Percentiles rank a stretch among this genome's conserved stretches.
These are phyloP conservation scores for Pyrochroa serraticornis DNA, from an alignment of 2,888 invertebrate genomes.

Conservation along the genomic window DNA sequence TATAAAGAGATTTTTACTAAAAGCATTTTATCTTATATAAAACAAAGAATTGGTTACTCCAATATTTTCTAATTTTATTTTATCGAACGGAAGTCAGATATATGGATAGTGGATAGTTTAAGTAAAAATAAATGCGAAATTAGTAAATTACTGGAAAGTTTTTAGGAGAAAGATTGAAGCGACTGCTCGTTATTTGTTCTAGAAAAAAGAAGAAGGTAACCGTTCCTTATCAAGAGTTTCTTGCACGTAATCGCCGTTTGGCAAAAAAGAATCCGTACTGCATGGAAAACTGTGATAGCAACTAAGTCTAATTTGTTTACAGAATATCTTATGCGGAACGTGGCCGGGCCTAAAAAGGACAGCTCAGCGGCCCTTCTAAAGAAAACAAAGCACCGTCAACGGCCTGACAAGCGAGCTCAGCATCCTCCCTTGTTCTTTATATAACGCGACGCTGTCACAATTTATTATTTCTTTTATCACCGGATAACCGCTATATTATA, in stretches of 20 bases:
- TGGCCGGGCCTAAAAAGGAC: constrained; percentile 47
- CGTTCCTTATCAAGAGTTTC: too few relatives aligned
- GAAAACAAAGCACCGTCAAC: constrained; percentile 41
- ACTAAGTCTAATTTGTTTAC: constrained; percentile 54
- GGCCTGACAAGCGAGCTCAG: constrained; percentile 28
- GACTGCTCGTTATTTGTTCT: too few relatives aligned
- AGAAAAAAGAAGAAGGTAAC: too few relatives aligned
- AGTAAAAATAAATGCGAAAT: too few relatives aligned
- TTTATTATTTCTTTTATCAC: constrained; percentile 31
- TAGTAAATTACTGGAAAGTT: too few relatives aligned
- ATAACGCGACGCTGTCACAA: constrained; percentile 26
- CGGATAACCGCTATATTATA: constrained; percentile 27
- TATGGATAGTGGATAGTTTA: too few relatives aligned
- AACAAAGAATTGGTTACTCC: too few relatives aligned
- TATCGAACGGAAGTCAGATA: too few relatives aligned
- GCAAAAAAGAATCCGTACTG: constrained; percentile 34
- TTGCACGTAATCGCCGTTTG: neutral
- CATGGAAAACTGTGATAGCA: constrained; percentile 38
- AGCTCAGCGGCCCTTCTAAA: constrained; percentile 48
- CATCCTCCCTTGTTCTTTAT: constrained; percentile 28
- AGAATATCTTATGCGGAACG: constrained; percentile 55
- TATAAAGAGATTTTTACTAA: too few relatives aligned
- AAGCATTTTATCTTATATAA: too few relatives aligned
- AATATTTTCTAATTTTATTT: too few relatives aligned
- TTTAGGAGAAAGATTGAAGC: too few relatives aligned